phyloP scores from a whole-genome alignment of 2,113 vertebrate genomes.

The Catharus bicknelli region DNA sequence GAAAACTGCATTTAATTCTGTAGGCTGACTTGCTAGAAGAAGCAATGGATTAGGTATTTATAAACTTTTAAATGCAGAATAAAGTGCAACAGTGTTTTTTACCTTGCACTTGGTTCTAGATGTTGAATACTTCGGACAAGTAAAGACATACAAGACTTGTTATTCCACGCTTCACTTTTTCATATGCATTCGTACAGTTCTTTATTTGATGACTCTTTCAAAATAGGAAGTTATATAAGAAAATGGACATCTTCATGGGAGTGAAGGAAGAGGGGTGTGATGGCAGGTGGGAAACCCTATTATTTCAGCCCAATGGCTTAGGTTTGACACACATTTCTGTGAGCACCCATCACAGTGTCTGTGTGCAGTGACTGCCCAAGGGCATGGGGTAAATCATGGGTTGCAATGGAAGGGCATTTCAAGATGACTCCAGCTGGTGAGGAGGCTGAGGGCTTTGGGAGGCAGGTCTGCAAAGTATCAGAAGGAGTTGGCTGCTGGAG shows the following conservation, averaged over 20 bases:
- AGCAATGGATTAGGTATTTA: background rate
- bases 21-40: background rate
- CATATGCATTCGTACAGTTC: background rate
- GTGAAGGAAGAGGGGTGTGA: rapidly evolving
- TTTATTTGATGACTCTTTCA: background rate
- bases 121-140: background rate
- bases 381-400: background rate
- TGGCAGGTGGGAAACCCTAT: rapidly evolving
- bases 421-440: rapidly evolving
- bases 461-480: background rate
- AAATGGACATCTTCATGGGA: rapidly evolving
- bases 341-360: background rate
- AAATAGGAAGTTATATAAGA: background rate
- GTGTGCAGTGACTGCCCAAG: background rate
- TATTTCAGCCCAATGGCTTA: background rate
- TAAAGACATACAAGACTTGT: background rate
- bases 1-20: background rate
- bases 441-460: background rate
- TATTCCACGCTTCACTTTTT: background rate
- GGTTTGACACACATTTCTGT: rapidly evolving
- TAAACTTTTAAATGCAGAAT: background rate
- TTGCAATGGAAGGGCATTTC: background rate
- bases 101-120: background rate
- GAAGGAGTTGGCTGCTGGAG: background rate
- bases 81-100: background rate